Conservation (phyloP, 2,113 vertebrate genomes). For the Cygnus atratus region DNA sequence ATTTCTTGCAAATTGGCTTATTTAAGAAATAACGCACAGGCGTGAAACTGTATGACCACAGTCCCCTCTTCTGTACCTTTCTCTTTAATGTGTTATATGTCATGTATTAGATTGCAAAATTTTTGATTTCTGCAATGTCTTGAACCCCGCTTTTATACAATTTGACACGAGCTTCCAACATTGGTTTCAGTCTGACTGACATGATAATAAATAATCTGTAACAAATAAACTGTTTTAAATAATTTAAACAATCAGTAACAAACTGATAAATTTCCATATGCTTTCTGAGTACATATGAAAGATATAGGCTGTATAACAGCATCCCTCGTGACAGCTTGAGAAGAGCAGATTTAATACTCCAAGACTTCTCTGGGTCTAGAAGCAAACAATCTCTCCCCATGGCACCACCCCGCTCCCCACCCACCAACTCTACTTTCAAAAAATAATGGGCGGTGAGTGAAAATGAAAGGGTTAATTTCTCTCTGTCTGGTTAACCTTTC, state of each 20-base stretch:
- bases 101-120: not conserved
- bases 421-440: not conserved
- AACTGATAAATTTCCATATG: not conserved
- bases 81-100: not conserved
- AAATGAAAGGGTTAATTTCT: slow-evolving; percentile 67
- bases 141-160: not conserved
- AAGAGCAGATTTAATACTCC: not conserved
- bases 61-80: not conserved
- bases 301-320: not conserved
- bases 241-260: not conserved
- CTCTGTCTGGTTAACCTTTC: slow-evolving; percentile 38
- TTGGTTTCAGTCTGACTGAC: not conserved
- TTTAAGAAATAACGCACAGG: not conserved
- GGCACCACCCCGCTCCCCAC: not conserved
- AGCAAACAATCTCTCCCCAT: not conserved
- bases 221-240: not conserved
- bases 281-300: not conserved
- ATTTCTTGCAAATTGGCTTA: not conserved
- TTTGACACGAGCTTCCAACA: not conserved
- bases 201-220: not conserved
- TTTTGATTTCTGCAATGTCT: not conserved
- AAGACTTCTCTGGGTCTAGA: not conserved
- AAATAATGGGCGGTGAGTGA: not conserved
- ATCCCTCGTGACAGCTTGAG: not conserved
- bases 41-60: not conserved